Conservation (phyloP, 2,888 invertebrate species). For the Hydriomena furcata region DNA sequence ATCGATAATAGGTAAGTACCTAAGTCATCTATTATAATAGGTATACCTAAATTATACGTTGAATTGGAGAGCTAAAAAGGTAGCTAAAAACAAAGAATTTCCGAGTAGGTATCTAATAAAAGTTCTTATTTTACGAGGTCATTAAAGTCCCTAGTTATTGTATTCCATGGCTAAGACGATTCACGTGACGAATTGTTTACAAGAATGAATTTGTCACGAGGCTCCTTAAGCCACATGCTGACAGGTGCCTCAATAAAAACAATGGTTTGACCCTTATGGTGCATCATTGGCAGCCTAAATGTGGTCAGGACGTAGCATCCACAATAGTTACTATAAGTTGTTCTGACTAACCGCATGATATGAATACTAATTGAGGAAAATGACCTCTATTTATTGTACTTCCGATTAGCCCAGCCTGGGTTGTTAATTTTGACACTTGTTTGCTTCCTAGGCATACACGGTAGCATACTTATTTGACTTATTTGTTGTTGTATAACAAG, state of each 20-base stretch:
- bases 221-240: constrained; percentile 29
- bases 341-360: constrained; percentile 2
- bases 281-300: constrained; percentile 36
- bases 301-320: constrained; percentile 14
- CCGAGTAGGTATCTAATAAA: too few species aligned
- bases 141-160: too few species aligned
- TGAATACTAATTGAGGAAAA: constrained; percentile 12
- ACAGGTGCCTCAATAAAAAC: constrained; percentile 38
- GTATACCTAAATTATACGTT: too few species aligned
- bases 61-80: too few species aligned
- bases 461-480: too few species aligned
- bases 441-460: neutral
- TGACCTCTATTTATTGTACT: constrained; percentile 14
- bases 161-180: neutral
- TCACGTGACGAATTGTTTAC: constrained; percentile 1
- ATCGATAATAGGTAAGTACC: too few species aligned
- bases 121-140: too few species aligned
- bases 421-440: constrained; percentile 8
- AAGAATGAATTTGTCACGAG: constrained; percentile 4
- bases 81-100: too few species aligned
- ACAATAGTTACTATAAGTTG: neutral
- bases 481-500: too few species aligned
- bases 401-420: constrained; percentile 13
- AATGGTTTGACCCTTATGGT: constrained; percentile 58
- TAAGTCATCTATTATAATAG: too few species aligned